A percentile compares a stretch with the other conserved stretches of the same genome.
phyloP scores from a whole-genome alignment of 2,888 invertebrate genomes.

The Synergus gifuensis region DNA sequence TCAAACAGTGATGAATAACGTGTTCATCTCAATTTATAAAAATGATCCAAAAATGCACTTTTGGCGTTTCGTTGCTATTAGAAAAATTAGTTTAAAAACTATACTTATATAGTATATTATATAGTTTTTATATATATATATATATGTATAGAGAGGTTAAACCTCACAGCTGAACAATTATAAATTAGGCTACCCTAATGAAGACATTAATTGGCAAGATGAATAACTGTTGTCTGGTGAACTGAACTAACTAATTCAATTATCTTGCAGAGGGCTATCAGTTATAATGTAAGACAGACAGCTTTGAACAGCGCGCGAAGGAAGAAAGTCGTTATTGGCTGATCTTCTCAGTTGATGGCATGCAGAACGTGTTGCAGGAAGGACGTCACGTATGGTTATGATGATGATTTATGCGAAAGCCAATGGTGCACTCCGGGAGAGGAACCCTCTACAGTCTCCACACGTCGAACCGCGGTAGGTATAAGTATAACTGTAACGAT shows the following conservation, averaged over 20 bases:
- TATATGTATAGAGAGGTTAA: too few species aligned
- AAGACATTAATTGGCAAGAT: slow-evolving; percentile 28
- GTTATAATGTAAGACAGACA: slow-evolving; percentile 34
- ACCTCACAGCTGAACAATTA: not conserved
- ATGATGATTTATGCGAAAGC: slow-evolving; percentile 47
- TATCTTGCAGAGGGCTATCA: slow-evolving; percentile 5
- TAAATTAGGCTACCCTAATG: not conserved
- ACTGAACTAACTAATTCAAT: slow-evolving; percentile 27
- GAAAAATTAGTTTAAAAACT: not conserved
- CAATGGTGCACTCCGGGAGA: slow-evolving; percentile 43
- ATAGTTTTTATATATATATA: too few species aligned
- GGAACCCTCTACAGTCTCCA: slow-evolving; percentile 30
- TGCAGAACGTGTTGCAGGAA: slow-evolving; percentile 41
- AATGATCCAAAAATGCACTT: not conserved
- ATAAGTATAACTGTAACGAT: slow-evolving; percentile 50
- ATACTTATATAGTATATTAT: not conserved
- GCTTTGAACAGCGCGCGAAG: slow-evolving; percentile 24
- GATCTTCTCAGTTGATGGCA: slow-evolving; percentile 40
- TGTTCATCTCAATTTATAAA: slow-evolving; percentile 11
- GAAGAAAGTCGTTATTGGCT: slow-evolving; percentile 41
- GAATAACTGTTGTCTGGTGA: not conserved
- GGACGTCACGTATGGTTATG: slow-evolving; percentile 43
- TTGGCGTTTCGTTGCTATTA: not conserved
- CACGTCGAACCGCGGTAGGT: slow-evolving; percentile 42
- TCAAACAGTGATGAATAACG: slow-evolving; percentile 4